Evolutionary conservation across 2,797 vertebrate species (phyloP).

Genomic region (Gymnocypris eckloni): DNA sequence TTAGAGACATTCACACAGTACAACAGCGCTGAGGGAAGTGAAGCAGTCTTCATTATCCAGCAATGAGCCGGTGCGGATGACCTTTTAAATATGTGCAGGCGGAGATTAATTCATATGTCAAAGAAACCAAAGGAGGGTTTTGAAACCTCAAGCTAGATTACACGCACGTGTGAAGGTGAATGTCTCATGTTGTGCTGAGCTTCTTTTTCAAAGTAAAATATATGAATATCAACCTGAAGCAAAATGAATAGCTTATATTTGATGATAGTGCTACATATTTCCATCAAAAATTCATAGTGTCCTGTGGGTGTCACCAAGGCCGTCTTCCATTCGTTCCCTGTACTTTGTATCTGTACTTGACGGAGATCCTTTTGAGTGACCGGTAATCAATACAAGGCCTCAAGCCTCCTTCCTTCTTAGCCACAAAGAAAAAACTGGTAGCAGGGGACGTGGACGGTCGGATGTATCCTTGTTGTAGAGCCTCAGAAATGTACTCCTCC

Average conservation of each 20-base stretch:
- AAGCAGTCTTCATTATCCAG: slow-evolving; percentile 41
- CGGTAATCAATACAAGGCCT: too few relatives aligned
- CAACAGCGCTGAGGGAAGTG: slow-evolving; percentile 16
- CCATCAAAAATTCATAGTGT: not conserved
- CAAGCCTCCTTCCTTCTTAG: too few relatives aligned
- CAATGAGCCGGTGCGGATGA: slow-evolving; percentile 38
- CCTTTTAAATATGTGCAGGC: slow-evolving; percentile 49
- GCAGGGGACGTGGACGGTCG: too few relatives aligned
- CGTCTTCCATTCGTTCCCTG: too few relatives aligned
- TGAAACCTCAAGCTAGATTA: slow-evolving; percentile 31
- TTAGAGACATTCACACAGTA: not conserved
- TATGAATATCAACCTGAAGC: not conserved
- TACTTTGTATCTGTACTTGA: too few relatives aligned
- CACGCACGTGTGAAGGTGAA: slow-evolving; percentile 24
- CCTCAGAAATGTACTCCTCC: too few relatives aligned
- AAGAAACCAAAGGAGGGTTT: slow-evolving; percentile 35
- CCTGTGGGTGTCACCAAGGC: too few relatives aligned
- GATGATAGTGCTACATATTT: not conserved
- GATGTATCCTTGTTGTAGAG: too few relatives aligned
- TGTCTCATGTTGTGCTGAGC: slow-evolving; percentile 1
- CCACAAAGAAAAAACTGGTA: too few relatives aligned
- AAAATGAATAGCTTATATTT: not conserved
- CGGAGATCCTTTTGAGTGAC: too few relatives aligned
- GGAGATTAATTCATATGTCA: slow-evolving; percentile 58
- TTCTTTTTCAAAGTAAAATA: not conserved